Evolutionary conservation across 2,113 vertebrate genomes (phyloP).

Genomic region (Vulpes lagopus): DNA sequence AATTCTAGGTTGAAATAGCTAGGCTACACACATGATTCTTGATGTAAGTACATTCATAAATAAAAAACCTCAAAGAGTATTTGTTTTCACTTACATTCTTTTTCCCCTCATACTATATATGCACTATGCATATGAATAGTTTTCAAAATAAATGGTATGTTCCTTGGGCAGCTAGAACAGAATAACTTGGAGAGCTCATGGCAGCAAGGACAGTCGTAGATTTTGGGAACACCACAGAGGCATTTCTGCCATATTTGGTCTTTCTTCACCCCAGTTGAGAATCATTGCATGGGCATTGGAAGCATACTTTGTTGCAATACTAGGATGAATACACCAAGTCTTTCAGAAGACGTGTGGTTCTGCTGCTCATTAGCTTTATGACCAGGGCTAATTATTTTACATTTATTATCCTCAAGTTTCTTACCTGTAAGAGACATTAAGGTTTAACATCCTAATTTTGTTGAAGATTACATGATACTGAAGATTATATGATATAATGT

Average conservation of each 20-base stretch:
- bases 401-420: conserved; percentile 6
- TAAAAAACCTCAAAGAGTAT: background rate
- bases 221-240: background rate
- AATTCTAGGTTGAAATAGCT: background rate
- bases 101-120: background rate
- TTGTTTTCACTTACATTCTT: conserved; percentile 11
- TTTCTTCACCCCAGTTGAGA: background rate
- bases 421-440: background rate
- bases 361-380: background rate
- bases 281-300: background rate
- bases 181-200: background rate
- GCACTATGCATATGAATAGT: background rate
- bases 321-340: background rate
- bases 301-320: background rate
- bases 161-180: background rate
- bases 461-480: background rate
- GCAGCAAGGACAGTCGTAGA: background rate
- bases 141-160: background rate
- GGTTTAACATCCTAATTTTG: background rate
- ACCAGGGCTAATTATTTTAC: background rate
- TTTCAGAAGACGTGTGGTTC: background rate
- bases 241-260: conserved; percentile 18
- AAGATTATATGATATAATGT: background rate
- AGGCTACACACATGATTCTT: background rate
- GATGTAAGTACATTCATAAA: background rate